These are phyloP conservation scores for Acanthurus leucopareius DNA, from an alignment of 2,797 vertebrate species.

Conservation along the genomic window DNA sequence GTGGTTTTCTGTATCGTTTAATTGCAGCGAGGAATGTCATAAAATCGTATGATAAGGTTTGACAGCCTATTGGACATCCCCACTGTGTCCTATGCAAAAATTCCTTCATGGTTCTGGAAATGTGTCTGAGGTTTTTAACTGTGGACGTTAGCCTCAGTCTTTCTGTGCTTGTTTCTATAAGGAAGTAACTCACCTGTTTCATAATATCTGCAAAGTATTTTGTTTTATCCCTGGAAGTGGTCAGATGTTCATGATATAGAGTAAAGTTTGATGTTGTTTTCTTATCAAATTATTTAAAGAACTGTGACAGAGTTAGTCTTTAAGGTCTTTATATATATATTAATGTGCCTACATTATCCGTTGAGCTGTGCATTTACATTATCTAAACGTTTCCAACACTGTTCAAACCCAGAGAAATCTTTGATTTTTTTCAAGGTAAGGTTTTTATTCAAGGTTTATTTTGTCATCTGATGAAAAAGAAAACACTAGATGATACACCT, in stretches of 20 bases:
- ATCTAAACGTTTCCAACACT: too few species aligned
- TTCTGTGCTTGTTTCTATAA: constrained; percentile 9
- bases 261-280: neutral
- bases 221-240: neutral
- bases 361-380: too few species aligned
- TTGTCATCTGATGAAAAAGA: too few species aligned
- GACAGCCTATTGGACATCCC: constrained; percentile 27
- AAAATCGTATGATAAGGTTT: constrained; percentile 21
- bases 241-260: neutral
- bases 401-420: too few species aligned
- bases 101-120: neutral
- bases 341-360: too few species aligned
- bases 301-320: neutral
- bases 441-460: too few species aligned
- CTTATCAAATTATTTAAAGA: neutral
- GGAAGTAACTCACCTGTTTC: neutral
- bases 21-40: constrained; percentile 25
- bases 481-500: too few species aligned
- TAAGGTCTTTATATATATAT: too few species aligned
- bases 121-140: constrained; percentile 10
- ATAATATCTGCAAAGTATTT: neutral
- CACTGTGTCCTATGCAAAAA: constrained; percentile 2
- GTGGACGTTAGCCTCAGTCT: neutral
- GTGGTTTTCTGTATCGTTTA: constrained; percentile 27
- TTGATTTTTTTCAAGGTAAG: too few species aligned